Evolutionary conservation across 2,888 invertebrate genomes (phyloP).

Genomic region (Cephus pygmeus): DNA sequence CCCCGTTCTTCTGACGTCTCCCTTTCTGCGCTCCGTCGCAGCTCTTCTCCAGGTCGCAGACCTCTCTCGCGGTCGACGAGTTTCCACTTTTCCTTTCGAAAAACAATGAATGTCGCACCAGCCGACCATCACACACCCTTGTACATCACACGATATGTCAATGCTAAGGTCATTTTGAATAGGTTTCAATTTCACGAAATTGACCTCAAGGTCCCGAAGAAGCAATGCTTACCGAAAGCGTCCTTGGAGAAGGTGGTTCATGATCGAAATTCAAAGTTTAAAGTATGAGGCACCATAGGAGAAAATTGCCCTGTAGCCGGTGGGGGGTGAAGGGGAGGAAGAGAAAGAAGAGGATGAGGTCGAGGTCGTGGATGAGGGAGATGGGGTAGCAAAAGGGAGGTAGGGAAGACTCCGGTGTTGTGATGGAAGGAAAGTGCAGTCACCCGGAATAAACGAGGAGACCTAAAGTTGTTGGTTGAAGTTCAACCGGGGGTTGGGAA

Average conservation of each 20-base stretch:
- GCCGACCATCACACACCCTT: neutral
- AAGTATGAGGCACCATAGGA: conserved; percentile 37
- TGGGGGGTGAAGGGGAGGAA: conserved; percentile 10
- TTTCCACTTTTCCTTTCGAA: no score
- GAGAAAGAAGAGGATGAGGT: conserved; percentile 3
- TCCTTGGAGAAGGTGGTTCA: neutral
- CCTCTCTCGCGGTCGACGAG: neutral
- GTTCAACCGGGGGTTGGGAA: conserved; percentile 60
- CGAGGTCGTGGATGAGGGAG: neutral
- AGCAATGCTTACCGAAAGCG: neutral
- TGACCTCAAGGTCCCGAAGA: neutral
- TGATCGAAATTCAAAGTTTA: neutral
- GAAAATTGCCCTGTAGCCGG: conserved; percentile 54
- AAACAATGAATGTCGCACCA: neutral
- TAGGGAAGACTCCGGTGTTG: conserved; percentile 38
- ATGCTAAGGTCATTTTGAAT: neutral
- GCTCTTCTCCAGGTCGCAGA: neutral
- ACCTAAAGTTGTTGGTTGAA: conserved; percentile 64
- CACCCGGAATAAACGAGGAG: conserved; percentile 65
- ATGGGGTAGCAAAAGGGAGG: conserved; percentile 13
- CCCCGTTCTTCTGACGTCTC: conserved; percentile 50
- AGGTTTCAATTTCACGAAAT: neutral
- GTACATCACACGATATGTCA: neutral
- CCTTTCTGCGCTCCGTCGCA: conserved; percentile 46
- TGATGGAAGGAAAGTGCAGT: conserved; percentile 64